Evolutionary conservation across 30 jellyfish, hydroid and myxozoan genomes (phyloP).

Genomic region (Aurelia sp.): DNA sequence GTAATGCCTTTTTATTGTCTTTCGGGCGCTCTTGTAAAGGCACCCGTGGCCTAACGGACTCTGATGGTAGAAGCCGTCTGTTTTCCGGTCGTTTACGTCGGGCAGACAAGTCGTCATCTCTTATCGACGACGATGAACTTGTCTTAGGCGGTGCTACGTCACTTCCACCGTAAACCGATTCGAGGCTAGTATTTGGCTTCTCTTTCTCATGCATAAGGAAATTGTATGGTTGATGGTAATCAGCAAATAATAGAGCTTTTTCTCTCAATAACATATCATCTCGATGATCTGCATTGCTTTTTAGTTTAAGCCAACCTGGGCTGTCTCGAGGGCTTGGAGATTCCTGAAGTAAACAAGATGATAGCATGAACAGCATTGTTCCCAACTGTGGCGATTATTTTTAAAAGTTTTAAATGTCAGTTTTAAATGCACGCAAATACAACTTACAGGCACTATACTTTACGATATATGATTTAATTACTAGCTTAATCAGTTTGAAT

Average conservation of each 20-base stretch:
- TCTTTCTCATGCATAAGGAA: constrained; percentile 78
- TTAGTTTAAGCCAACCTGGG: constrained; percentile 98
- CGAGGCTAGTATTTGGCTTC: constrained; percentile 92
- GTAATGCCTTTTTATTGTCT: constrained; percentile 37
- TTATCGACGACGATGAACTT: constrained; percentile 41
- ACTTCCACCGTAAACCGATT: constrained; percentile 92
- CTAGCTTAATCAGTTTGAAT: too few relatives aligned
- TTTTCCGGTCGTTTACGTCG: constrained; percentile 49
- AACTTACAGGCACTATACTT: too few relatives aligned
- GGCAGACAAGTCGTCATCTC: constrained; percentile 25
- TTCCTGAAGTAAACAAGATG: constrained; percentile 20
- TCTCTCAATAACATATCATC: constrained; percentile 83
- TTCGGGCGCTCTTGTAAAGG: constrained; percentile 35
- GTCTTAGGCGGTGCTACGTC: constrained; percentile 57
- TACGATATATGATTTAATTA: too few relatives aligned
- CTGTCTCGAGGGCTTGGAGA: constrained; percentile 95
- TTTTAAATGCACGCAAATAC: too few relatives aligned
- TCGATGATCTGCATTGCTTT: constrained; percentile 95
- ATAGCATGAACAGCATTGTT: too few relatives aligned
- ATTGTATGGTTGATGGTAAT: constrained; percentile 94
- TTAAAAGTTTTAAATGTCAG: too few relatives aligned
- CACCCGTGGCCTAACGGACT: constrained; percentile 44
- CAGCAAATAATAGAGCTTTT: constrained; percentile 93
- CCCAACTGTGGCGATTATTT: too few relatives aligned
- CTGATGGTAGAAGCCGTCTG: constrained; percentile 38